Evolutionary conservation across 2,888 invertebrate species (phyloP).

Genomic region (Hoplodrina ambigua): DNA sequence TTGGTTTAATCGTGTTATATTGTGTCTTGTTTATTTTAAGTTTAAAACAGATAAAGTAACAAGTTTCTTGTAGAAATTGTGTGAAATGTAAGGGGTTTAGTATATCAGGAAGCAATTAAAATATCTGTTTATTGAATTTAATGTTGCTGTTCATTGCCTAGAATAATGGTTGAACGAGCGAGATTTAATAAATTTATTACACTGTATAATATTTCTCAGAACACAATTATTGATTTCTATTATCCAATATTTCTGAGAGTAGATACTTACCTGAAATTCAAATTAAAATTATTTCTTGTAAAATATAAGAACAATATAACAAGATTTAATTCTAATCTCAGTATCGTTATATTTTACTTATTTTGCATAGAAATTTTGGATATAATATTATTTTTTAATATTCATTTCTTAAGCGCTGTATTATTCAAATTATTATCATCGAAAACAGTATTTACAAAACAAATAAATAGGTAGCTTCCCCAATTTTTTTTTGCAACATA

Average conservation of each 20-base stretch:
- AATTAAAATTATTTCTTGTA: too few species aligned
- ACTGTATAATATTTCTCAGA: neutral
- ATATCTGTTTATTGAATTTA: constrained; percentile 35
- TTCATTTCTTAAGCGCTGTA: too few species aligned
- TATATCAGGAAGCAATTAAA: constrained; percentile 38
- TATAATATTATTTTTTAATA: too few species aligned
- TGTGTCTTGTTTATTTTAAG: constrained; percentile 41
- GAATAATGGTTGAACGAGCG: constrained; percentile 3
- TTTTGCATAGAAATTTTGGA: too few species aligned
- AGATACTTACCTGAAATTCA: neutral
- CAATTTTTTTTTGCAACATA: too few species aligned
- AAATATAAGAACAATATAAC: too few species aligned
- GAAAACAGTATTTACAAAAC: neutral
- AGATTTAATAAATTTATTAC: neutral
- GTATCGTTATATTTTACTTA: too few species aligned
- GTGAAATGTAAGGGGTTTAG: constrained; percentile 16
- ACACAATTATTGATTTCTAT: neutral
- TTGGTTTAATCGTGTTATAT: constrained; percentile 61
- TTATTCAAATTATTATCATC: too few species aligned
- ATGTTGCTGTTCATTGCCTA: constrained; percentile 8
- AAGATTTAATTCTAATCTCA: too few species aligned
- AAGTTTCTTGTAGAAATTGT: constrained; percentile 41
- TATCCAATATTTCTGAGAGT: neutral
- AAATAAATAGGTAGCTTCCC: neutral
- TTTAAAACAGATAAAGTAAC: constrained; percentile 32